These are phyloP conservation scores for Stercorarius parasiticus DNA, from an alignment of 2,113 vertebrate species.

Conservation along the genomic window DNA sequence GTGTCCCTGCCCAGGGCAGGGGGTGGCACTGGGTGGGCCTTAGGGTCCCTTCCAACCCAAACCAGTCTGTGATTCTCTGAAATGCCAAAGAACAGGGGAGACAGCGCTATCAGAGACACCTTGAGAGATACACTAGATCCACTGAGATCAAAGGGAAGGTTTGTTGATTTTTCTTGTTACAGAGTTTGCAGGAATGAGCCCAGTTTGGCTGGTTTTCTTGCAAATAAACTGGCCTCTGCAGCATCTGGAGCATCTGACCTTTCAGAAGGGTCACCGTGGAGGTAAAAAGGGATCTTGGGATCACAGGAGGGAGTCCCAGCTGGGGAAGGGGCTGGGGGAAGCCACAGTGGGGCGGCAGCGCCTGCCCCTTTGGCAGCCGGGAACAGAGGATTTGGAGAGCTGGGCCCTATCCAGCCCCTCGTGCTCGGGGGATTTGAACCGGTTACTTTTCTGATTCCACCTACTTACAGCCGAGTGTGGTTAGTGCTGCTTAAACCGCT, in stretches of 20 bases:
- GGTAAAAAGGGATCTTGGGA: neutral
- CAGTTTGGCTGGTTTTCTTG: neutral
- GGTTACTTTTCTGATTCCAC: neutral
- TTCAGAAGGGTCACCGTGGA: neutral
- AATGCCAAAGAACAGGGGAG: neutral
- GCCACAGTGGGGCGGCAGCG: accelerated
- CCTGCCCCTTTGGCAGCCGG: neutral
- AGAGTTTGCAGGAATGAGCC: neutral
- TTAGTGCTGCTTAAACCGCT: neutral
- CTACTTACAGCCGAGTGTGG: neutral
- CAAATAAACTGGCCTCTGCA: neutral
- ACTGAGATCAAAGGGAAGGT: neutral
- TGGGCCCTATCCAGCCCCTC: accelerated
- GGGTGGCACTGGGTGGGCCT: neutral
- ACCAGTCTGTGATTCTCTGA: neutral
- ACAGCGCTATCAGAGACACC: neutral
- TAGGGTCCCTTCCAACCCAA: neutral
- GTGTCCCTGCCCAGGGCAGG: neutral
- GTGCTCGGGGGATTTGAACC: neutral
- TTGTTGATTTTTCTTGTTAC: neutral
- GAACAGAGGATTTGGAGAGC: neutral
- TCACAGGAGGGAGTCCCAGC: neutral
- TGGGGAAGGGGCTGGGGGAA: neutral
- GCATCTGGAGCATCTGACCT: neutral
- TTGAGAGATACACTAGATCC: neutral